Percentiles rank a stretch among this genome's conserved stretches.
phyloP scores from a whole-genome alignment of 2,888 invertebrate genomes.

The Aricia artaxerxes region DNA sequence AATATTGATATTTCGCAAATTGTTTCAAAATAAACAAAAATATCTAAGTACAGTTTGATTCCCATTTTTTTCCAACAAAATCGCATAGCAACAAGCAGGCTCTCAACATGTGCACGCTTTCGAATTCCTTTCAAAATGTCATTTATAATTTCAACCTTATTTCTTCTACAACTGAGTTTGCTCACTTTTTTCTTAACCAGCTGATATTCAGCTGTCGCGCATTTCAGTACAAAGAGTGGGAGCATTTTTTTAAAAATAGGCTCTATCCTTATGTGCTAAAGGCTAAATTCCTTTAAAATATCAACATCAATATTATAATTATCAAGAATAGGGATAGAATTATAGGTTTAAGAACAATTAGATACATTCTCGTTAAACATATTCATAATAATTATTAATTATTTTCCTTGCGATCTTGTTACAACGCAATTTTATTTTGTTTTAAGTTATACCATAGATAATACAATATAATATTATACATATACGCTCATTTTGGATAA shows the following conservation, averaged over 20 bases:
- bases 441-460: not conserved
- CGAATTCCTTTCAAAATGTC: constrained; percentile 26
- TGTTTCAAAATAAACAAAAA: not conserved
- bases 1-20: not conserved
- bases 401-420: not conserved
- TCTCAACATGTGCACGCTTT: constrained; percentile 24
- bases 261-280: not conserved
- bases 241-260: not conserved
- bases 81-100: constrained; percentile 25
- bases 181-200: constrained; percentile 19
- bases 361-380: not conserved
- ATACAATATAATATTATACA: too few species aligned
- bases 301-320: not conserved
- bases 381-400: too few species aligned
- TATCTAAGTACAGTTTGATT: not conserved
- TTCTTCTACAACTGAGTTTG: not conserved
- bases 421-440: not conserved
- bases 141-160: constrained; percentile 28
- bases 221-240: constrained; percentile 20
- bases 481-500: too few species aligned
- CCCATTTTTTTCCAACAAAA: not conserved
- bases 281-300: not conserved
- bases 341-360: constrained; percentile 22
- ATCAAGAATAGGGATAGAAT: not conserved
- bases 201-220: constrained; percentile 29